Evolutionary conservation across 2,888 invertebrate genomes (phyloP), one percentile per base, ranked within the genome.

Genomic region (Dynastes grantii): DNA sequence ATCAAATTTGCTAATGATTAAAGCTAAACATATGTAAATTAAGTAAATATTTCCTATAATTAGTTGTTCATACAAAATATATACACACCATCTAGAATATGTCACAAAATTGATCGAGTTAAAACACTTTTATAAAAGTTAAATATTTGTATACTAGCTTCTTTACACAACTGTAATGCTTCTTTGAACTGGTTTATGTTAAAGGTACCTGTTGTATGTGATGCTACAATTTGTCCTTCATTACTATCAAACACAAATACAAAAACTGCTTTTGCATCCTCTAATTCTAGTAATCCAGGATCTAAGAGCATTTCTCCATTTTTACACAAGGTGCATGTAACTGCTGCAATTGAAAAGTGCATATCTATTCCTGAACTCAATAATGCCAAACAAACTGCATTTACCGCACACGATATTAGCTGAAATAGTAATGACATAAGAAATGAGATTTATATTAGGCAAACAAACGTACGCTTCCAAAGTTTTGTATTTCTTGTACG

Each of bases 401-500:
- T 98, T 49, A 98, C 90, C 13, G 94, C 92, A 87, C 95, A 95
- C 0, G 96, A 93, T 76, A 97, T 89, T 1, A 96, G 87, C 96
- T 94, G 88, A 80, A 90, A 88, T 37, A 84, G 76, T 40, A 76
- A 80, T 63, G 76, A 16, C 13, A 22, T 77, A 16, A 37, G 22
- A 61, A 32, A 49, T 73, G 22, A 2, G 8, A 11, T 40, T 76
- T 3, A 32, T 63, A 32, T 70, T 68, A 64, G n/a, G 61, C 32
- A 68, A 86, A 55, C 1, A 68, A 51, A 68, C 76, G 89, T 91
- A 96, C 96, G 83, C 95, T 94, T 82, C 96, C 95, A 87, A 90
- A 92, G 88, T 97, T 94, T 86, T 97, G 96, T 85, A 97, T 89
- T 90, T 98, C 97, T 87, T 98, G 97, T 76, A 98, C 88, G 76